Percentiles rank a stretch among this genome's conserved stretches.
Conservation (phyloP, 2,888 invertebrate genomes). For the Glyphotaelius pellucidus region DNA sequence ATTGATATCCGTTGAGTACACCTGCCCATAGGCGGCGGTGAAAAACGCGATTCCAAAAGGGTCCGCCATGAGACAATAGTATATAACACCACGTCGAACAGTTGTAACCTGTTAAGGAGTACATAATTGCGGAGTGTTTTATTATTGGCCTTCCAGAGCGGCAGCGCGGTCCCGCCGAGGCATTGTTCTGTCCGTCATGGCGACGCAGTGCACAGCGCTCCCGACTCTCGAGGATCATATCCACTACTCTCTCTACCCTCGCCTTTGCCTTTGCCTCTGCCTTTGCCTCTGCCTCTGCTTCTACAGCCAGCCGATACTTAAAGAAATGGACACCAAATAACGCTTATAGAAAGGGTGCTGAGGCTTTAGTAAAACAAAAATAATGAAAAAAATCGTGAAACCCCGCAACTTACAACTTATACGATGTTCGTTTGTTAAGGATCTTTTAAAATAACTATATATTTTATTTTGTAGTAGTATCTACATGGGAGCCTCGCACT, state of each 20-base stretch:
- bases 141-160: constrained; percentile 52
- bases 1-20: background rate
- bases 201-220: constrained; percentile 44
- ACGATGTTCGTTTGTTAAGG: no score
- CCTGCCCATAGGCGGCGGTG: constrained; percentile 39
- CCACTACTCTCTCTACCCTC: background rate
- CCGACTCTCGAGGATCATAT: background rate
- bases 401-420: background rate
- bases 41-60: constrained; percentile 35
- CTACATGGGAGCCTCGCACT: no score
- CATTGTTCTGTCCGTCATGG: constrained; percentile 58
- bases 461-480: no score
- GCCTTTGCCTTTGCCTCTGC: background rate
- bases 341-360: background rate
- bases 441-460: no score
- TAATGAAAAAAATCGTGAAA: background rate
- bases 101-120: constrained; percentile 64
- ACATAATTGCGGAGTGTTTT: constrained; percentile 65
- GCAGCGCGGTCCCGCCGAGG: constrained; percentile 6
- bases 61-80: constrained; percentile 53
- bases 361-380: background rate
- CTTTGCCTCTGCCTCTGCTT: background rate
- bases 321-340: background rate
- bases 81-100: constrained; percentile 59
- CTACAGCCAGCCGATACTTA: background rate